Evolutionary conservation across 2,888 invertebrate species (phyloP), one percentile per base, ranked within the genome.

Genomic region (Scaeva pyrastri): DNA sequence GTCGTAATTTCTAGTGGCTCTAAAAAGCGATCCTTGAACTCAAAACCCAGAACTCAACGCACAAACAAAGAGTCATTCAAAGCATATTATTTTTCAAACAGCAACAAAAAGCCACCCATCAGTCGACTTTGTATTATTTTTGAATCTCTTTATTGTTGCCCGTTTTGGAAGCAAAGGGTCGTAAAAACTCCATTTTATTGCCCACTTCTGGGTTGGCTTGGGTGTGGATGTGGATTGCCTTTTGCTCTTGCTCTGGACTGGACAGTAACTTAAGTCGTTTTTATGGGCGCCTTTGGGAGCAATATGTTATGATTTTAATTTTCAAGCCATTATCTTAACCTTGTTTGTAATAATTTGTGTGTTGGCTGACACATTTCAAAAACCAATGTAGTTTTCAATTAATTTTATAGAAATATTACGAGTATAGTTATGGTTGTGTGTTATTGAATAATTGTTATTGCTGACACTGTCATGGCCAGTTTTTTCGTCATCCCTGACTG

Each of bases 401-500:
- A 66, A 66, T 21, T 66, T n/a, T 8, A 43, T 1, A 41, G 8
- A 23, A 41, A 31, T 12, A 45, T 16, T 23, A 43, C 45, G 36
- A 45, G 4, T 19, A 23, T 64, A 21, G 56, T 5, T 39, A 11
- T 14, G 2, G 7, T 14, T 48, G 19, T 48, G 8, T 21, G n/a
- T 16, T 48, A 48, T 31, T 12, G 45, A 45, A 66, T 48, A 36
- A 50, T 68, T 68, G 52, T 36, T 73, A 58, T n/a, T 52, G 52
- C 31, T 68, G 41, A 23, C 84, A 68, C 8, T 85, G 80, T 80
- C 84, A 85, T 72, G 84, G 84, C 23, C 76, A 80, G 10, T 21
- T 14, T 26, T 60, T 60, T 80, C 66, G 84, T 85, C 66, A 80
- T 50, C 66, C 80, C 75, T 80, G 71, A 85, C 58, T 85, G 80